Conservation (phyloP, 2,113 vertebrate genomes). For the human (Homo sapiens) region GRCh38 chr11:134842001-134842500, state of each 20-base stretch:
- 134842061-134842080: neutral
- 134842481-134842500: neutral
- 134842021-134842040: neutral
- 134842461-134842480: neutral
- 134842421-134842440: neutral
- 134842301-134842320: neutral
- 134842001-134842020: neutral
- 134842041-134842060: neutral
- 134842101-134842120: neutral
- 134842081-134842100: slow-evolving; percentile 57
- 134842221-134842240: slow-evolving; percentile 12
- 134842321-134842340: neutral
- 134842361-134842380: accelerated
- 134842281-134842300: neutral
- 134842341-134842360: too few species aligned
- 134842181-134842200: slow-evolving; percentile 40
- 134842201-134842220: slow-evolving; percentile 76
- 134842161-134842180: slow-evolving; percentile 53
- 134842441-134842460: neutral
- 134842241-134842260: neutral
- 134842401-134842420: neutral
- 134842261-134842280: neutral
- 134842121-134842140: neutral
- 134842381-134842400: neutral
- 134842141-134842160: slow-evolving; percentile 36